Evolutionary conservation across 2,113 vertebrate genomes (phyloP).

Genomic region (Mobula hypostoma): DNA sequence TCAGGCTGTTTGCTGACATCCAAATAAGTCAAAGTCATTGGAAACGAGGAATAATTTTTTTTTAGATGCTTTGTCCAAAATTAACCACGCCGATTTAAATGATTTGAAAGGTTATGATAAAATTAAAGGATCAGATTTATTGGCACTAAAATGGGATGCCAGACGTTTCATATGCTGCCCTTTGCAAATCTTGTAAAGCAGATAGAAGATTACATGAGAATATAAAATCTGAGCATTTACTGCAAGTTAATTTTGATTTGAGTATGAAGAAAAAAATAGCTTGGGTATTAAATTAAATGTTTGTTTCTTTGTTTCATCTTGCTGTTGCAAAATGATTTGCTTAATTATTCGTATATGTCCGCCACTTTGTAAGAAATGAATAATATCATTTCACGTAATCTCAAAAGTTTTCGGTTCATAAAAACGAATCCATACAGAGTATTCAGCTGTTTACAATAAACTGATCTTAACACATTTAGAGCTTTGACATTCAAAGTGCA

Average conservation of each 20-base stretch:
- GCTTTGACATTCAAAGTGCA: not conserved
- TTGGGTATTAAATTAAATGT: constrained; percentile 9
- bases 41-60: not conserved
- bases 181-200: not conserved
- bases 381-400: not conserved
- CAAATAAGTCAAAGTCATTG: not conserved
- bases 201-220: not conserved
- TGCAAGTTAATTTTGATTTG: not conserved
- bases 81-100: not conserved
- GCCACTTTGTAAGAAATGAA: constrained; percentile 5
- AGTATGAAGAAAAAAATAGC: not conserved
- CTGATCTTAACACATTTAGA: constrained; percentile 23
- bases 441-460: constrained; percentile 16
- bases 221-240: constrained; percentile 20
- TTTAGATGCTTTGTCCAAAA: not conserved
- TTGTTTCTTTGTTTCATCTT: constrained; percentile 5
- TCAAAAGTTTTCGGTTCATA: not conserved
- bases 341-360: constrained; percentile 16
- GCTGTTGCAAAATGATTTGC: constrained; percentile 1
- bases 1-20: not conserved
- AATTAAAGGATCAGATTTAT: not conserved
- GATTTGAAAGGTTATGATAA: not conserved
- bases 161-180: not conserved
- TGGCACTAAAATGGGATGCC: not conserved
- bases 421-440: constrained; percentile 24